These are phyloP conservation scores for Mormyrus lacerda DNA, from an alignment of 2,113 vertebrate genomes.

Conservation along the genomic window DNA sequence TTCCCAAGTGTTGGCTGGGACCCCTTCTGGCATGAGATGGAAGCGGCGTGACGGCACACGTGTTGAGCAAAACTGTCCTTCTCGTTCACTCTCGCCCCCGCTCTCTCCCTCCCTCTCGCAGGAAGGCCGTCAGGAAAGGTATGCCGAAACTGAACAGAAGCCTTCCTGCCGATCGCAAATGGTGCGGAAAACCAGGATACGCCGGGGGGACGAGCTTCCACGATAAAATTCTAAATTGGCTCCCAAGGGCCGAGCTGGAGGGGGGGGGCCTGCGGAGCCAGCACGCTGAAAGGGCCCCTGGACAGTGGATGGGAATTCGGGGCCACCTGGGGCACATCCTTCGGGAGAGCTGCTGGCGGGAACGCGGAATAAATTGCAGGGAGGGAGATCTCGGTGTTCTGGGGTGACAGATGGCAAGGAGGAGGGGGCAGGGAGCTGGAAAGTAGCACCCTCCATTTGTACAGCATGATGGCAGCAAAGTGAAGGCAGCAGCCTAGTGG, in stretches of 20 bases:
- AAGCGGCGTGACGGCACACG: constrained; percentile 17
- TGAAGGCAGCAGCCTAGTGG: not conserved
- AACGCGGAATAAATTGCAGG: not conserved
- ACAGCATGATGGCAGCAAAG: not conserved
- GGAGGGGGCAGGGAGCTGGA: not conserved
- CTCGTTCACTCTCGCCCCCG: constrained; percentile 28
- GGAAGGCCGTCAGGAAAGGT: not conserved
- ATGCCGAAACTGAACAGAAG: not conserved
- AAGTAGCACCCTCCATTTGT: not conserved
- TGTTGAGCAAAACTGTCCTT: constrained; percentile 42
- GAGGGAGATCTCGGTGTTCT: not conserved
- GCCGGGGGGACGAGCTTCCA: not conserved
- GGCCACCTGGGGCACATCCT: constrained; percentile 17
- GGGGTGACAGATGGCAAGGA: not conserved
- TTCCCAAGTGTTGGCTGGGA: constrained; percentile 46
- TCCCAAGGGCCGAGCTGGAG: not conserved
- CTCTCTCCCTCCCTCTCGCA: constrained; percentile 7
- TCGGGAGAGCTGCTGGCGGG: not conserved
- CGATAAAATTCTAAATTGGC: not conserved
- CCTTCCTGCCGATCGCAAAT: constrained; percentile 1
- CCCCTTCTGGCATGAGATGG: constrained; percentile 33
- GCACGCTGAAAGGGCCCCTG: not conserved
- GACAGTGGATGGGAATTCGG: not conserved
- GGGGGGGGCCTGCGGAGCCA: not conserved
- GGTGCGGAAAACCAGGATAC: not conserved